Percentiles rank a stretch among this genome's conserved stretches.
These are phyloP conservation scores for Cantharis lateralis DNA, from an alignment of 2,888 invertebrate genomes.

Conservation along the genomic window DNA sequence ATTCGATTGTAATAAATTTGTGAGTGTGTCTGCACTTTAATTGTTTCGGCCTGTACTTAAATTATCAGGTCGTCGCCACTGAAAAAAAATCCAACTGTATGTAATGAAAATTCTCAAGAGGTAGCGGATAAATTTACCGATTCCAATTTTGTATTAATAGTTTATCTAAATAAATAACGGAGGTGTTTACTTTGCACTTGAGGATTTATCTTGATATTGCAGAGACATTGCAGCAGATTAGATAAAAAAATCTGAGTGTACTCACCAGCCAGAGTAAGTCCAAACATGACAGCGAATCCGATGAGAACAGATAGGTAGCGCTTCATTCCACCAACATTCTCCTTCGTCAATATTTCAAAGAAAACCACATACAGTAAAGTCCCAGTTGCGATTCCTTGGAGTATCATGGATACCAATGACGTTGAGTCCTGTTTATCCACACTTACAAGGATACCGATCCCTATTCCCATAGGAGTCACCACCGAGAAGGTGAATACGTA, in stretches of 20 bases:
- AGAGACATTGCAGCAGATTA: neutral
- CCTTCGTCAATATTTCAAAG: conserved; percentile 83
- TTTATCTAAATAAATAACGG: too few species aligned
- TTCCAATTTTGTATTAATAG: neutral
- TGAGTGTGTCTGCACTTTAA: neutral
- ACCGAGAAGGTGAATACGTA: conserved; percentile 78
- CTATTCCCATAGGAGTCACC: conserved; percentile 81
- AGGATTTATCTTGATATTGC: neutral
- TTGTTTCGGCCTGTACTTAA: neutral
- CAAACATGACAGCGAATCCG: conserved; percentile 77
- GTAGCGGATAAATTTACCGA: neutral
- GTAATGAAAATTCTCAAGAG: neutral
- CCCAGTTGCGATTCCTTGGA: conserved; percentile 88
- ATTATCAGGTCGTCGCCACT: neutral
- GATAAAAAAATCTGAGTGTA: conserved; percentile 10
- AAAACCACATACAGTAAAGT: conserved; percentile 96
- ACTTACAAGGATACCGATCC: conserved; percentile 71
- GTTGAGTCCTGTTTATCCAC: conserved; percentile 63
- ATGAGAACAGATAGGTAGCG: conserved; percentile 69
- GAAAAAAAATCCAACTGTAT: neutral
- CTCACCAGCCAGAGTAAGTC: conserved; percentile 40
- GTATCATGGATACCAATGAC: conserved; percentile 66
- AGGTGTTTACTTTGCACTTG: neutral
- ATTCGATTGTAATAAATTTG: neutral
- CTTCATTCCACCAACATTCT: conserved; percentile 63